These are phyloP conservation scores for Yponomeuta evonymella DNA, from an alignment of 2,888 invertebrate genomes.

Conservation along the genomic window DNA sequence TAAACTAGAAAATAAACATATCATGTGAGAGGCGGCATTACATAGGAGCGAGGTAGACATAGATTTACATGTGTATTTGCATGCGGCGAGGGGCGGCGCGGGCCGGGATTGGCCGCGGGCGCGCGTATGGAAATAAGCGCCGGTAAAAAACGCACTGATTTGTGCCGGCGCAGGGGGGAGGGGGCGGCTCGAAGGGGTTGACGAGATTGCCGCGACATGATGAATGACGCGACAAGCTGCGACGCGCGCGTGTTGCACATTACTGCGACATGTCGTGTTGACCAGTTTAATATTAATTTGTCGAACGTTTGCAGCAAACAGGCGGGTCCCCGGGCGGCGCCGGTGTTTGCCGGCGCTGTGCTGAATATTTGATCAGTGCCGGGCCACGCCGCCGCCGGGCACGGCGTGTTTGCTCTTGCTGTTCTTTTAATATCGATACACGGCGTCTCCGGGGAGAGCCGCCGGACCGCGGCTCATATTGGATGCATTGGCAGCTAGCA, in stretches of 20 bases:
- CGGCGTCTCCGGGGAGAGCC: background rate
- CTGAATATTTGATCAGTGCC: background rate
- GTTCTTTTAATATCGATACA: background rate
- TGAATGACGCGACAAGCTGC: slow-evolving; percentile 36
- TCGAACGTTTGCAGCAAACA: background rate
- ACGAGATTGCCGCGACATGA: slow-evolving; percentile 57
- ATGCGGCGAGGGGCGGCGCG: slow-evolving; percentile 18
- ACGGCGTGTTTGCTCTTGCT: background rate
- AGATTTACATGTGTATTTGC: slow-evolving; percentile 1
- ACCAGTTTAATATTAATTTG: slow-evolving; percentile 8
- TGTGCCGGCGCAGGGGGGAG: slow-evolving; percentile 20
- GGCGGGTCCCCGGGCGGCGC: background rate
- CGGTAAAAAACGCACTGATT: slow-evolving; percentile 31
- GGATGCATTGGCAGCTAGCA: too few species aligned
- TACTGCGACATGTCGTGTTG: slow-evolving; percentile 12
- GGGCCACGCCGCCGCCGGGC: too few species aligned
- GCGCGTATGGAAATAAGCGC: slow-evolving; percentile 28
- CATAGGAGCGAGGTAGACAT: background rate
- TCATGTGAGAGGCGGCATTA: background rate
- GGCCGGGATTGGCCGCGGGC: slow-evolving; percentile 38
- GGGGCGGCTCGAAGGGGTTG: slow-evolving; percentile 42
- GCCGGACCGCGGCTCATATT: background rate
- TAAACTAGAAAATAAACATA: too few species aligned
- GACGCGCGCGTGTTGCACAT: slow-evolving; percentile 14
- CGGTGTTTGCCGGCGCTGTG: background rate